phyloP scores from a whole-genome alignment of 2,113 vertebrate genomes.

The Perognathus longimembris region DNA sequence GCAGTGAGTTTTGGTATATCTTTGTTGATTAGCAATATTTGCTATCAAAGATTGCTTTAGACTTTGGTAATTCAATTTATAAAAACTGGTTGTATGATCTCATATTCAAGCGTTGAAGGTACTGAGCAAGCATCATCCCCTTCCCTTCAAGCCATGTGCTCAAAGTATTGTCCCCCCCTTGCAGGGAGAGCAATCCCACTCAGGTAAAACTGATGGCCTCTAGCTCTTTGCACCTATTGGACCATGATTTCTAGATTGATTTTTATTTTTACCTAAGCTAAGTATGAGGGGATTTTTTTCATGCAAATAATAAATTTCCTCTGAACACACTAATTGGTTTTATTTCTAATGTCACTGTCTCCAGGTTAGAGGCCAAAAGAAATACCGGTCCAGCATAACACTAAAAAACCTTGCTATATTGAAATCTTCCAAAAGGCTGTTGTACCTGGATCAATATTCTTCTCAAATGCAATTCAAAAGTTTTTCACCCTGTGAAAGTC shows the following conservation, averaged over 20 bases:
- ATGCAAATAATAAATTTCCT: background rate
- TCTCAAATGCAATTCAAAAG: slow-evolving; percentile 33
- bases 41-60: background rate
- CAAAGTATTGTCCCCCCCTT: background rate
- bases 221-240: background rate
- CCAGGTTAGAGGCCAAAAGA: background rate
- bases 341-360: background rate
- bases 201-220: background rate
- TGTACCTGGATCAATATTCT: slow-evolving; percentile 59
- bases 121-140: background rate
- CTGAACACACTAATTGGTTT: background rate
- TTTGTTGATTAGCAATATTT: background rate
- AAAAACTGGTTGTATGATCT: background rate
- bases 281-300: background rate
- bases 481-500: slow-evolving; percentile 49
- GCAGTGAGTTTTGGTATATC: background rate
- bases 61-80: background rate
- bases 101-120: background rate
- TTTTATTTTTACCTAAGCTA: background rate
- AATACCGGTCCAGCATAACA: background rate
- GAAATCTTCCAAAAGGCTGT: slow-evolving; percentile 42
- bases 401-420: slow-evolving; percentile 44
- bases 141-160: background rate
- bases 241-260: background rate
- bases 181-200: background rate